Evolutionary conservation across 2,888 invertebrate species (phyloP).

Genomic region (Amaurobius ferox): DNA sequence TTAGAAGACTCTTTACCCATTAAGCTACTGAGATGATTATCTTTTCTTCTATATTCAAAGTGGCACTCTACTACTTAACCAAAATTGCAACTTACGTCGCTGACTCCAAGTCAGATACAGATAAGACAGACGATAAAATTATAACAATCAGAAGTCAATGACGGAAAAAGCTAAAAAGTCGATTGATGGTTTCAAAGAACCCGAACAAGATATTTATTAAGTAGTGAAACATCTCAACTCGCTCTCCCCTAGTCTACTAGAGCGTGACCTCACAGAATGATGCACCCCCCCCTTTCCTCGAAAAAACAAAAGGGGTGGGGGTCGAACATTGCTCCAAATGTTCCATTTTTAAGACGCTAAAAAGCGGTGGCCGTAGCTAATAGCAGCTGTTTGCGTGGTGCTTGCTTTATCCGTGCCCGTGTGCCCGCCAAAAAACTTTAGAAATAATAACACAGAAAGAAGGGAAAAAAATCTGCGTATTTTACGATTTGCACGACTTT

Average conservation of each 20-base stretch:
- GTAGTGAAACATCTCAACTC: background rate
- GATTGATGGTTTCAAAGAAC: background rate
- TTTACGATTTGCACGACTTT: slow-evolving; percentile 55
- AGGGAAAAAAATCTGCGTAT: slow-evolving; percentile 43
- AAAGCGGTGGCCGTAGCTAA: slow-evolving; percentile 48
- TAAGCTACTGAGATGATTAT: too few relatives aligned
- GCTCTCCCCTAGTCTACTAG: background rate
- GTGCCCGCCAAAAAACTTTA: slow-evolving; percentile 28
- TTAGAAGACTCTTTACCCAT: too few relatives aligned
- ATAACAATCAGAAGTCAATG: too few relatives aligned
- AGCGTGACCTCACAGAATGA: background rate
- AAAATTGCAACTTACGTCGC: too few relatives aligned
- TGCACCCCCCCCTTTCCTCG: background rate
- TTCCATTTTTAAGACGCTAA: slow-evolving; percentile 50
- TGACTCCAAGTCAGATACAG: too few relatives aligned
- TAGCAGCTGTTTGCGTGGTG: slow-evolving; percentile 68
- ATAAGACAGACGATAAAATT: too few relatives aligned
- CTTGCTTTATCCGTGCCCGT: slow-evolving; percentile 56
- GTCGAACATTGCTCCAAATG: slow-evolving; percentile 9
- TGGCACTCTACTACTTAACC: too few relatives aligned
- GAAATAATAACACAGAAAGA: background rate
- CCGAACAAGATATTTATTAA: slow-evolving; percentile 6
- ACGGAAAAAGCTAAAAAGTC: background rate
- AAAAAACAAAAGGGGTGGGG: background rate
- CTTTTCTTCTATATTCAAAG: too few relatives aligned